Conservation (phyloP, 2,888 invertebrate genomes). For the Caenorhabditis sp. region DNA sequence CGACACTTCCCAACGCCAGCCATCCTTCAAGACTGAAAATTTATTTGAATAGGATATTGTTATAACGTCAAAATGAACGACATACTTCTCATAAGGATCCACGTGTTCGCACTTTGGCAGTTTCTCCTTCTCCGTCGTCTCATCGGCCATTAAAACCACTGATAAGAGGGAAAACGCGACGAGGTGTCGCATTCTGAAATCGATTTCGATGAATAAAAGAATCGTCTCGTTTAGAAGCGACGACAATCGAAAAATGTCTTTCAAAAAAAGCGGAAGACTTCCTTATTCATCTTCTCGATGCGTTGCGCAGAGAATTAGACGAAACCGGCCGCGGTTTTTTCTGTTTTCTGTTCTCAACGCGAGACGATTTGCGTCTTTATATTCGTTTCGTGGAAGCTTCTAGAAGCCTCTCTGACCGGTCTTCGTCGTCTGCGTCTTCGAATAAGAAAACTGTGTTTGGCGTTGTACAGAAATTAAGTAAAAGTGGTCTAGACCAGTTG, state of each 20-base stretch:
- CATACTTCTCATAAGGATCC: constrained; percentile 64
- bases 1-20: constrained; percentile 23
- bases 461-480: too few species aligned
- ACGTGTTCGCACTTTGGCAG: constrained; percentile 67
- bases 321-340: too few species aligned
- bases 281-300: too few species aligned
- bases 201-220: background rate
- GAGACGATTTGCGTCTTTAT: too few species aligned
- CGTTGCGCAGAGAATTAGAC: too few species aligned
- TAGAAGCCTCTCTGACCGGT: too few species aligned
- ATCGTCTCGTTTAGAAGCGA: background rate
- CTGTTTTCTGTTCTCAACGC: too few species aligned
- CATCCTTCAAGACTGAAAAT: constrained; percentile 47
- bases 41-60: too few species aligned
- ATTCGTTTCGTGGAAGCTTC: too few species aligned
- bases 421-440: too few species aligned
- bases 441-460: too few species aligned
- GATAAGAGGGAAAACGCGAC: constrained; percentile 14
- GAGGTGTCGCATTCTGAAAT: constrained; percentile 34
- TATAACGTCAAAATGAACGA: constrained; percentile 2
- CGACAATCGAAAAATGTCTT: background rate
- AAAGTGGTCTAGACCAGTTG: too few species aligned
- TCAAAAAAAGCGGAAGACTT: background rate
- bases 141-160: background rate
- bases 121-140: constrained; percentile 13